Evolutionary conservation across 2,113 vertebrate genomes (phyloP).

Genomic region (Crotalus tigris): DNA sequence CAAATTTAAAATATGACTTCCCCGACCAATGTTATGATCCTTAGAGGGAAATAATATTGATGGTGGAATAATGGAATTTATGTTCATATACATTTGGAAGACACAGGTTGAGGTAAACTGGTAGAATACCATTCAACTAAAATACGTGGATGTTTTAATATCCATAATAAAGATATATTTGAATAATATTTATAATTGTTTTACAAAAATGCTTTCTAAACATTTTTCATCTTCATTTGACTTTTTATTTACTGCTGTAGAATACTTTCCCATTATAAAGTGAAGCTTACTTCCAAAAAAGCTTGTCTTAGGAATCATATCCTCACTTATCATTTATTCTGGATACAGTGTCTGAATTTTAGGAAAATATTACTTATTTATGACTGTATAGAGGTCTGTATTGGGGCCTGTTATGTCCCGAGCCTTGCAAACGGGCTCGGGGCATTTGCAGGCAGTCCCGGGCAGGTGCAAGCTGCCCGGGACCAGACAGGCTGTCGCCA

Average conservation of each 20-base stretch:
- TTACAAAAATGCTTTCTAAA: neutral
- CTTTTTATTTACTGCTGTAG: neutral
- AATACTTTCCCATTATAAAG: neutral
- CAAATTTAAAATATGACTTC: neutral
- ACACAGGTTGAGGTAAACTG: neutral
- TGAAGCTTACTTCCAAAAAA: neutral
- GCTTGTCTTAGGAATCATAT: neutral
- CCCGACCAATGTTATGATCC: neutral
- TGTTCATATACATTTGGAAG: neutral
- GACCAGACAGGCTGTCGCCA: no score
- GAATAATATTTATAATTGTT: neutral
- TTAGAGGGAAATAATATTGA: neutral
- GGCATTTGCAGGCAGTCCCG: no score
- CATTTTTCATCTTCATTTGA: neutral
- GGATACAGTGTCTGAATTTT: neutral
- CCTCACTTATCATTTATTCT: neutral
- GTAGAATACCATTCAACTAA: neutral
- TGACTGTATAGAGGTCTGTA: neutral
- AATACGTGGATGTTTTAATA: neutral
- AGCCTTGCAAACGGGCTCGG: no score
- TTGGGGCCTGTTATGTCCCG: no score
- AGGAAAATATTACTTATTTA: neutral
- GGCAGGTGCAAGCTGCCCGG: no score
- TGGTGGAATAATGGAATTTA: neutral
- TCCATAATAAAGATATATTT: neutral